Conservation (phyloP, 2,113 vertebrate genomes). For the Erythrocebus patas region DNA sequence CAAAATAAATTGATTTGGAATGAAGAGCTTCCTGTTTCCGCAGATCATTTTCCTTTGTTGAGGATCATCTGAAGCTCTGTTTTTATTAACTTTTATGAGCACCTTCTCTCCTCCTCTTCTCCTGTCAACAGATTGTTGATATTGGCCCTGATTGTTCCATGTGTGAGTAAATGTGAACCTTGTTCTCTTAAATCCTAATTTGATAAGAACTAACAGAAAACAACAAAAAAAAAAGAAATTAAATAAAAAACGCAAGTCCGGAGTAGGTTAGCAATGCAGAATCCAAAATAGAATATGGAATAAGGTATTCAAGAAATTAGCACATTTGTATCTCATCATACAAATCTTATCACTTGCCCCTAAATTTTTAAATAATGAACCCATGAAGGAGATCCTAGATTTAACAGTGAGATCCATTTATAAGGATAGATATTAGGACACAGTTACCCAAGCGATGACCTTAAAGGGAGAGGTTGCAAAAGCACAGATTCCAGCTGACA, state of each 20-base stretch:
- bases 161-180: constrained; percentile 24
- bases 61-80: background rate
- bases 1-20: background rate
- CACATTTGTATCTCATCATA: background rate
- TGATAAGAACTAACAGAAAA: constrained; percentile 34
- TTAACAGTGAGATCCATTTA: background rate
- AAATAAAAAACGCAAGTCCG: background rate
- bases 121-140: constrained; percentile 15
- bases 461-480: background rate
- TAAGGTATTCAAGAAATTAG: background rate
- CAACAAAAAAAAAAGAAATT: background rate
- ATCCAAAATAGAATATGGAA: background rate
- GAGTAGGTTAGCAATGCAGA: background rate
- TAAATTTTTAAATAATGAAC: background rate
- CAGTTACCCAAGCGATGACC: background rate
- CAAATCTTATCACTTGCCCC: background rate
- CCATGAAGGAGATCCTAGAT: background rate
- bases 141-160: background rate
- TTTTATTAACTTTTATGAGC: background rate
- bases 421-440: background rate
- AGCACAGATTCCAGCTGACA: background rate
- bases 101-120: background rate
- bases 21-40: background rate
- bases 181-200: constrained; percentile 25
- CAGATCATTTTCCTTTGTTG: background rate